Base-by-base conservation (phyloP, 2,888 invertebrate species). In the Agonum fuliginosum region DNA sequence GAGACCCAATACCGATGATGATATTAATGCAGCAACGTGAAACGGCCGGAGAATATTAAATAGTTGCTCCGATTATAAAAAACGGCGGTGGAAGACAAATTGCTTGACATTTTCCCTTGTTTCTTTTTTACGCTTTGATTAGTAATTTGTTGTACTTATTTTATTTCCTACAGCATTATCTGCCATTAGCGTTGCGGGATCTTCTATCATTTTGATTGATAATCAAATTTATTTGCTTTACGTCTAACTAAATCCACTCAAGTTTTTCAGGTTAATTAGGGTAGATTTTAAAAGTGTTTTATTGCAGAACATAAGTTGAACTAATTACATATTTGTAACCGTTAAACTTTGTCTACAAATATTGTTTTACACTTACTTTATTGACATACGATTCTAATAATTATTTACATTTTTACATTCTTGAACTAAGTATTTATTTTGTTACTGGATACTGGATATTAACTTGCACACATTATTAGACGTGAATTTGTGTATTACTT, bases 81-180 rank as follows among this genome's bases (percentile, higher is more conserved):
- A 67, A 67, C 54, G 12, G 10, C 54, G 37, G 37, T 6, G 2
- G 19, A 20, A 67, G 20, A 67, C 30, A 83, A 83, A 80, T 84
- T 89, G 87, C 87, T 12, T 12, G 12, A 22, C 54, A 24, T 54
- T 54, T 24, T 48, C 48, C 46, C 1, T 86, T 73, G 89, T 86
- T 78, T 84, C 85, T 3, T 85, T 79, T 80, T 84, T 86, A 81
- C 86, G 86, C 24, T 24, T 54, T 54, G 54, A 54, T 54, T 54
- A 27, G 24, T 54, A 54, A 54, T 54, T 54, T 54, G 54, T 20
- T 54, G 54, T 54, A 54, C 54, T 54, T 54, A 54, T 54, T 54
- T 54, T 54, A 54, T 54, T 54, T 54, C n/a, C 24, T 54, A 8
- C 54, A 5, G 54, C 24, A 20, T 54, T 22, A 54, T 54, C 12